phyloP scores from a whole-genome alignment of 2,888 invertebrate species.

The Cataglyphis rosenhaueri region DNA sequence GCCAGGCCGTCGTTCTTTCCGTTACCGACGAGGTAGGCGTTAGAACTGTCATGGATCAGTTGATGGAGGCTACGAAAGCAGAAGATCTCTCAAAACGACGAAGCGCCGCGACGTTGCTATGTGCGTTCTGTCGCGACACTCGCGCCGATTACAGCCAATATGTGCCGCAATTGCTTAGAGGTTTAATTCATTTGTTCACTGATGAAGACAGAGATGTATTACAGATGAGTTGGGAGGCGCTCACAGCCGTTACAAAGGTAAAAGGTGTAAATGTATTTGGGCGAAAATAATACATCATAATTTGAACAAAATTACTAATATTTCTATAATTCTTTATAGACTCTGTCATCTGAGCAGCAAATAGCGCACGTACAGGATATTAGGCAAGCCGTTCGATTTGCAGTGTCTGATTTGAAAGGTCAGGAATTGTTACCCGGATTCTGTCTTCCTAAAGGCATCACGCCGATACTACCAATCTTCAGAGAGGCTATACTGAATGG shows the following conservation, averaged over 20 bases:
- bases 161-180: slow-evolving; percentile 94
- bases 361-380: slow-evolving; percentile 95
- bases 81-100: slow-evolving; percentile 89
- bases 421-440: slow-evolving; percentile 95
- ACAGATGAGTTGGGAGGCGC: slow-evolving; percentile 96
- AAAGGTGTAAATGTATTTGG: neutral
- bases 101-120: slow-evolving; percentile 94
- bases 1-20: slow-evolving; percentile 96
- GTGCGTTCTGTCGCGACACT: slow-evolving; percentile 95
- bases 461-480: slow-evolving; percentile 97
- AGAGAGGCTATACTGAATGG: slow-evolving; percentile 98
- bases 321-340: slow-evolving; percentile 85
- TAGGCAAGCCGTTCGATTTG: slow-evolving; percentile 96
- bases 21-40: slow-evolving; percentile 95
- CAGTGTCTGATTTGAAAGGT: slow-evolving; percentile 93
- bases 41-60: slow-evolving; percentile 93
- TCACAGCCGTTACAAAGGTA: slow-evolving; percentile 94
- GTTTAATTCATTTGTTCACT: slow-evolving; percentile 94
- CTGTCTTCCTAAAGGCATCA: slow-evolving; percentile 97
- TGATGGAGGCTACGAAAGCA: slow-evolving; percentile 91
- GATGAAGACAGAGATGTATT: slow-evolving; percentile 93
- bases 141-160: slow-evolving; percentile 95
- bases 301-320: neutral
- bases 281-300: neutral
- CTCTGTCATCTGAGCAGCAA: slow-evolving; percentile 93